A percentile compares a stretch with the other conserved stretches of the same genome.
phyloP scores from a whole-genome alignment of 2,113 vertebrate species.

The Ramphastos sulfuratus region DNA sequence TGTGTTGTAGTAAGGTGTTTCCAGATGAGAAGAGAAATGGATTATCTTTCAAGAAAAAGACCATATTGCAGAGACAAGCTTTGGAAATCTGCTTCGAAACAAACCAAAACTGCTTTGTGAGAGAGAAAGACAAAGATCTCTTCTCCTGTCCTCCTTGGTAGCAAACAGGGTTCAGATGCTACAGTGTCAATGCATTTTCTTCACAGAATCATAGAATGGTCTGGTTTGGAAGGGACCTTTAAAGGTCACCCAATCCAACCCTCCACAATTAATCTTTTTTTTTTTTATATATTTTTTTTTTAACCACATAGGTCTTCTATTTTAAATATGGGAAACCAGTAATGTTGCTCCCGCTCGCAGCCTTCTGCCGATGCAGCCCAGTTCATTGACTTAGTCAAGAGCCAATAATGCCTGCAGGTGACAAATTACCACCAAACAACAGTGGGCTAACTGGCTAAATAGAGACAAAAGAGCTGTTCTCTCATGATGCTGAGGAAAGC shows the following conservation, averaged over 20 bases:
- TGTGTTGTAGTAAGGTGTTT: conserved; percentile 2
- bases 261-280: not conserved
- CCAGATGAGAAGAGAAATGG: not conserved
- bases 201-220: not conserved
- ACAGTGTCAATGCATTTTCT: not conserved
- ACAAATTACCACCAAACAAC: not conserved
- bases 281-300: not conserved
- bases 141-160: not conserved
- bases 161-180: not conserved
- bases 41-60: conserved; percentile 1
- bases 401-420: not conserved
- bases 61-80: not conserved
- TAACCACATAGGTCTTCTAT: fast-evolving
- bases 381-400: not conserved
- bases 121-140: not conserved
- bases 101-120: not conserved
- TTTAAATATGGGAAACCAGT: not conserved
- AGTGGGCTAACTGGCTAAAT: not conserved
- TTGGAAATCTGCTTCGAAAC: not conserved
- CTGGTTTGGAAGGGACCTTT: not conserved
- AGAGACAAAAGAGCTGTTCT: not conserved
- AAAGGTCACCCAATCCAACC: not conserved
- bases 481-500: not conserved
- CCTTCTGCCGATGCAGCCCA: not conserved
- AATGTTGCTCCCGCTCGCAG: not conserved